Evolutionary conservation across 1,140 invertebrate genomes (phyloP).

Genomic region (Lordiphosa collinella): DNA sequence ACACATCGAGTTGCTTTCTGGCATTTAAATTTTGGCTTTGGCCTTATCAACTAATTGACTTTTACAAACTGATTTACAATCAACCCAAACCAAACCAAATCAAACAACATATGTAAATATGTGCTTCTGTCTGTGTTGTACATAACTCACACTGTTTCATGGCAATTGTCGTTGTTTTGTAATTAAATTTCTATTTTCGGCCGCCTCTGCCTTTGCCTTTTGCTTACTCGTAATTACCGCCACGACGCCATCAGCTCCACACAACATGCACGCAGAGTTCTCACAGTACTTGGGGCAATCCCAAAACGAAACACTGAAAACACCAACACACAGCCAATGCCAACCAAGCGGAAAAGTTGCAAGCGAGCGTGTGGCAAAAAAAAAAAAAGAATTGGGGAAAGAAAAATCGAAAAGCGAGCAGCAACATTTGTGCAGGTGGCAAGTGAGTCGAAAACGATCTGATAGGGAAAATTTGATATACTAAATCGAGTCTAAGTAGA

Average conservation of each 20-base stretch:
- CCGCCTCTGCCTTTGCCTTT: not conserved
- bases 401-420: not conserved
- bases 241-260: slow-evolving; percentile 13
- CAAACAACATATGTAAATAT: not conserved
- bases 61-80: slow-evolving; percentile 40
- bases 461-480: too few relatives aligned
- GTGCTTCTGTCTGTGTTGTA: not conserved
- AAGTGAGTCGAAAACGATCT: slow-evolving; percentile 16
- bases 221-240: slow-evolving; percentile 32
- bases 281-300: slow-evolving; percentile 24
- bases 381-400: not conserved
- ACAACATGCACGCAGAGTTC: slow-evolving; percentile 34
- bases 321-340: slow-evolving; percentile 8
- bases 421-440: slow-evolving; percentile 32
- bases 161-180: slow-evolving; percentile 24
- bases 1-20: slow-evolving; percentile 16
- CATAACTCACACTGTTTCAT: slow-evolving; percentile 3
- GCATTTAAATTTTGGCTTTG: slow-evolving; percentile 16
- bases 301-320: slow-evolving; percentile 5
- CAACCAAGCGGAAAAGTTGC: slow-evolving; percentile 52
- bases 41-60: slow-evolving; percentile 47
- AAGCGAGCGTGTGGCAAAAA: slow-evolving; percentile 39
- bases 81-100: too few relatives aligned
- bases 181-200: slow-evolving; percentile 63
- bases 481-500: too few relatives aligned